Evolutionary conservation across 2,888 invertebrate genomes (phyloP).

Genomic region (Chymomyza caudatula): DNA sequence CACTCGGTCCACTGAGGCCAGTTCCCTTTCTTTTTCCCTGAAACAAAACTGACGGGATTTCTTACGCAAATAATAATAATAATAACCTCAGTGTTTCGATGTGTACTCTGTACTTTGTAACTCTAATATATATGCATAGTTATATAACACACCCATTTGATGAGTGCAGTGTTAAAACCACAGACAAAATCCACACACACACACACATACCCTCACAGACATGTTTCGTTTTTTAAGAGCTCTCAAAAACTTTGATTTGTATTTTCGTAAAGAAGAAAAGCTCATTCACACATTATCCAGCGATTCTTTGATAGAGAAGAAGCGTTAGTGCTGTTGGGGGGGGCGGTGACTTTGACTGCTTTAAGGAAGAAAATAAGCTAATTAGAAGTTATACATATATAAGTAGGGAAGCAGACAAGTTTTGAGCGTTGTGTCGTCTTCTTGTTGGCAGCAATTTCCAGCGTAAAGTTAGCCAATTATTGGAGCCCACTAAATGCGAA

Average conservation of each 20-base stretch:
- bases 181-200: background rate
- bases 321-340: too few relatives aligned
- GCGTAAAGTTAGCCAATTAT: background rate
- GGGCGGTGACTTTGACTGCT: constrained; percentile 42
- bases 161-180: background rate
- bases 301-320: constrained; percentile 31
- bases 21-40: too few relatives aligned
- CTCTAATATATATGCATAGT: constrained; percentile 13
- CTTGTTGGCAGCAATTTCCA: background rate
- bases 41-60: too few relatives aligned
- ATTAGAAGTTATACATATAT: background rate
- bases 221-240: background rate
- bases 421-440: background rate
- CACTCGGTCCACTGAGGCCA: constrained; percentile 43
- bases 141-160: constrained; percentile 8
- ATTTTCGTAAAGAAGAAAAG: too few relatives aligned
- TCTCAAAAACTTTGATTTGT: background rate
- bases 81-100: constrained; percentile 28
- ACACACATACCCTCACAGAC: constrained; percentile 13
- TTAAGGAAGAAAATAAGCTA: constrained; percentile 22
- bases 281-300: constrained; percentile 47
- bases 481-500: background rate
- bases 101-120: constrained; percentile 17
- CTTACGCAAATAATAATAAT: background rate
- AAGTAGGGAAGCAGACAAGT: background rate